A percentile compares a stretch with the other conserved stretches of the same genome.
These are phyloP conservation scores for Liparis tanakae DNA, from an alignment of 2,797 vertebrate genomes.

Conservation along the genomic window DNA sequence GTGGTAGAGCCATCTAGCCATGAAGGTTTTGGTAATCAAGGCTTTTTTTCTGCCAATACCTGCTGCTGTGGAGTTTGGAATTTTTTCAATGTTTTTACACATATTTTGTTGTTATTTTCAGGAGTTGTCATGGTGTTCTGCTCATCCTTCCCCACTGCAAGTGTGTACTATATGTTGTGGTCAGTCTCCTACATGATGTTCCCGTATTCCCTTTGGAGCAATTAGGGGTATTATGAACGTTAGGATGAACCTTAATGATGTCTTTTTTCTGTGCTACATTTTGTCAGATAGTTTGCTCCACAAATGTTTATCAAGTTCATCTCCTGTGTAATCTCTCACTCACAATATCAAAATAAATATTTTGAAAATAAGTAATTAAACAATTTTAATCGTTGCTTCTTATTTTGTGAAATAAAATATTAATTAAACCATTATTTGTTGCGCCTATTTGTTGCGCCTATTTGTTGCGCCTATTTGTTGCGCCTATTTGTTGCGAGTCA, in stretches of 20 bases:
- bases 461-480: no score
- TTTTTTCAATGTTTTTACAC: not conserved
- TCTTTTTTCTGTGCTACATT: slow-evolving; percentile 30
- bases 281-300: slow-evolving; percentile 3
- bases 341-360: not conserved
- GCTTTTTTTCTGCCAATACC: not conserved
- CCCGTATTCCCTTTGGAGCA: slow-evolving; percentile 90
- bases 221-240: slow-evolving; percentile 55
- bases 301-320: slow-evolving; percentile 28
- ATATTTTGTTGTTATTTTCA: slow-evolving; percentile 53
- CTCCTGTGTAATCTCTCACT: slow-evolving; percentile 36
- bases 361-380: not conserved
- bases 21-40: not conserved
- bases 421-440: not conserved
- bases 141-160: slow-evolving; percentile 82
- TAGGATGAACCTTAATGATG: slow-evolving; percentile 36
- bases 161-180: slow-evolving; percentile 93
- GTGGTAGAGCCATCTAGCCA: not conserved
- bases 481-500: no score
- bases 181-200: slow-evolving; percentile 92
- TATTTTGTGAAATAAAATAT: slow-evolving; percentile 18
- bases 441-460: no score
- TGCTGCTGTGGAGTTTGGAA: not conserved
- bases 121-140: slow-evolving; percentile 88
- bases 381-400: slow-evolving; percentile 4